Base-by-base conservation (phyloP, 2,113 vertebrate genomes). In the Prunella fulvescens region DNA sequence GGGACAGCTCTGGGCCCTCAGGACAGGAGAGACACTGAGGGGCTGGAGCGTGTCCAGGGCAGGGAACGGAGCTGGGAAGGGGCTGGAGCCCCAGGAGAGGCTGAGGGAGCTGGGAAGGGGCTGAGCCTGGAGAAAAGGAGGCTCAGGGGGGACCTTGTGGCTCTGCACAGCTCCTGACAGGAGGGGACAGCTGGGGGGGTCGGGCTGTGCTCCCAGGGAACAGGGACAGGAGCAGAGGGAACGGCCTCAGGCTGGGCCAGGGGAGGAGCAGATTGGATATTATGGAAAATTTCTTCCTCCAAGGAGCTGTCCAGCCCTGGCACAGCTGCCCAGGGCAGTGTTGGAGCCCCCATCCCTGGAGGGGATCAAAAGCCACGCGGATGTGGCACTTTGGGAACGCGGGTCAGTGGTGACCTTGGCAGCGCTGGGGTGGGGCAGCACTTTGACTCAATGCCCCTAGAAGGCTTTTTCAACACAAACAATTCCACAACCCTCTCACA, bases 211-310 rank as follows among this genome's bases (percentile, higher is more conserved):
- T 65, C 2, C 14, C 51, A 66, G 69, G 67, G 44, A 37, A 58
- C 31, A 51, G 86, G 37, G 60, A 73, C 23, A 51, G 67, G 37
- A 58, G 12, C 4, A 51, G 58, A 50, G 37, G 26, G 22, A 72
- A 33, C 0, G 0, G 22, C 7, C 18, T 19, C 37, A 48, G 8
- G 2, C 3, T 0, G 3, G 8, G 31, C 2, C 19, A 3, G 26
- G 22, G 3, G 5, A 58, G 1, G 12, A 1, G 44, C 19, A 28
- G 12, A 11, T 4, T 24, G 15, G 7, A 6, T 16, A 39, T 29
- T 9, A 3, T 1, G 28, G 37, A 66, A 48, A 28, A 66, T n/a
- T 66, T 8, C 18, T 44, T 48, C 37, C 28, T 18, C 2, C 22
- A 39, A 58, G 17, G 14, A 7, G 26, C 2, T 72, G 31, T 37